Conservation (phyloP, 2,888 invertebrate species). For the Bimastos eiseni region DNA sequence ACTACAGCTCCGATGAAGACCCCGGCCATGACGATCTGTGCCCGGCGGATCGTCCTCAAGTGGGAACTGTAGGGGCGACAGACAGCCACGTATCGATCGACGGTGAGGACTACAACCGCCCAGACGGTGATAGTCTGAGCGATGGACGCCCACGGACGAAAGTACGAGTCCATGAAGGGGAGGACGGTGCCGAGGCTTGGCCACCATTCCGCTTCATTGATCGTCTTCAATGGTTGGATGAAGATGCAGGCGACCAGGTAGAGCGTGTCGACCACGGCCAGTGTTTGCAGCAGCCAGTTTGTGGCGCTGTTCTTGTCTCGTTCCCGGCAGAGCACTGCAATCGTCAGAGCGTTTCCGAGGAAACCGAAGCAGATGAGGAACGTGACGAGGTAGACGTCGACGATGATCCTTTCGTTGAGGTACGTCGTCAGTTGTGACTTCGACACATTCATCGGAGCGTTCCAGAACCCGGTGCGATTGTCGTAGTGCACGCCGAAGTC, state of each 20-base stretch:
- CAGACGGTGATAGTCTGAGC: constrained; percentile 46
- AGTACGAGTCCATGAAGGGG: constrained; percentile 38
- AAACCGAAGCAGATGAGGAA: constrained; percentile 32
- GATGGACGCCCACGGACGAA: constrained; percentile 45
- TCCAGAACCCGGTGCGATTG: not conserved
- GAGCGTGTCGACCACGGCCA: constrained; percentile 44
- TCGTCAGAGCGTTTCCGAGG: constrained; percentile 42
- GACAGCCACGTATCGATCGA: constrained; percentile 46
- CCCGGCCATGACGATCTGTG: constrained; percentile 38
- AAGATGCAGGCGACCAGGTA: constrained; percentile 45
- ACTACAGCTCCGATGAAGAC: constrained; percentile 41
- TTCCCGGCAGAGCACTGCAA: constrained; percentile 42
- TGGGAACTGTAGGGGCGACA: constrained; percentile 44
- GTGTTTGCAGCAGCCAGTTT: constrained; percentile 44
- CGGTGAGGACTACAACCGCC: constrained; percentile 45
- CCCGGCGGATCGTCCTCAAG: constrained; percentile 41
- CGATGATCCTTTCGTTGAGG: constrained; percentile 34
- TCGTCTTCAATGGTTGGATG: constrained; percentile 42
- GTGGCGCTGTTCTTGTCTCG: constrained; percentile 43
- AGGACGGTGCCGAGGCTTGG: constrained; percentile 10
- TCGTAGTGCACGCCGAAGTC: not conserved
- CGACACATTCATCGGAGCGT: not conserved
- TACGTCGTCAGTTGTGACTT: not conserved
- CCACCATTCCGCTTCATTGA: constrained; percentile 41
- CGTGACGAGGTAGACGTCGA: constrained; percentile 35